Base-by-base conservation (phyloP, 2,888 invertebrate species). In the Helicoverpa assulta region DNA sequence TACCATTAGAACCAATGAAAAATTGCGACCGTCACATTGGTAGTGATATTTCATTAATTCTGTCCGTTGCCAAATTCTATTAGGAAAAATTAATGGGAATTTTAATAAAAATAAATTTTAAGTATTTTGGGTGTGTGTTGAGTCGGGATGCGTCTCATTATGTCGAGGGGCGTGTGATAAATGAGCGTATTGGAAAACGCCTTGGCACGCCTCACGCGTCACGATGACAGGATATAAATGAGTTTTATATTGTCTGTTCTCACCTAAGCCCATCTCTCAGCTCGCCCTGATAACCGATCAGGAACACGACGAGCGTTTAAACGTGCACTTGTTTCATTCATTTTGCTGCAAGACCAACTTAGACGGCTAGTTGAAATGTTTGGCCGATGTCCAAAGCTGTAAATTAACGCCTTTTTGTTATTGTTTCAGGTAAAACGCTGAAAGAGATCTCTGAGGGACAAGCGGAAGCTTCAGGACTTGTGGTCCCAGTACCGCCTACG, bases 381-480 rank as follows among this genome's bases (percentile, higher is more conserved):
- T 95, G 95, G 95, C 95, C 73, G 76, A 63, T 83, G 73, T 92
- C 95, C 95, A 95, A 90, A 78, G 91, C 91, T 89, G 93, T 95
- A 94, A 95, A 95, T 95, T 95, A 94, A 95, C 92, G 89, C 86
- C 88, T 91, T 91, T 92, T 76, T 47, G 94, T 92, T 91, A 86
- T 94, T 95, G 88, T 95, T 95, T 94, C 95, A 95, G 95, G 95
- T 95, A 95, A 95, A 93, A 93, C 91, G 91, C 90, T 92, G 91
- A 91, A 91, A 91, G 91, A 91, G 89, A 89, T 90, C 90, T 89
- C 86, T 83, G 85, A 87, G 88, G 91, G 89, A 73, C 85, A 82
- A 85, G 85, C 79, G 87, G 85, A 87, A 90, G 88, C 86, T 87
- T 87, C 86, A 86, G 86, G 89, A 89, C 86, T 87, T 86, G 89